A percentile compares a stretch with the other conserved stretches of the same genome.
These are phyloP conservation scores for Sorex araneus DNA, from an alignment of 2,113 vertebrate genomes.

Conservation along the genomic window DNA sequence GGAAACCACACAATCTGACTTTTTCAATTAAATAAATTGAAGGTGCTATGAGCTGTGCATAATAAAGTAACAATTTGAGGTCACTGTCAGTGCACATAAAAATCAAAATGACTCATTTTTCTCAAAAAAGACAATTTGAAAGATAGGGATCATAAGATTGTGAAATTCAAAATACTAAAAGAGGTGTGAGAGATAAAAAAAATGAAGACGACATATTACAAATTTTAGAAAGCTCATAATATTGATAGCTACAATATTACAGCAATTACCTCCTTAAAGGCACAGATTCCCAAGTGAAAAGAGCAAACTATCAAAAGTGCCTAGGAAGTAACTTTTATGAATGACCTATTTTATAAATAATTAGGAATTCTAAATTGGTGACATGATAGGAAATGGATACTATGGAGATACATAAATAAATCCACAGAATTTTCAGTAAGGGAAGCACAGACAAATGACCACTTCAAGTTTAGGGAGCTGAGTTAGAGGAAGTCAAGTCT, in stretches of 20 bases:
- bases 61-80: slow-evolving; percentile 65
- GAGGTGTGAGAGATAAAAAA: slow-evolving; percentile 53
- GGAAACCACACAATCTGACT: slow-evolving; percentile 58
- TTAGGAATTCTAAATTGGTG: not conserved
- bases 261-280: slow-evolving; percentile 1
- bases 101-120: slow-evolving; percentile 64
- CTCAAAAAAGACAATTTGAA: slow-evolving; percentile 69
- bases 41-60: slow-evolving; percentile 22
- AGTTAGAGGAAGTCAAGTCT: not conserved
- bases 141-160: slow-evolving; percentile 58
- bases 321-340: not conserved
- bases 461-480: not conserved
- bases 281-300: slow-evolving; percentile 31
- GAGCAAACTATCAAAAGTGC: not conserved
- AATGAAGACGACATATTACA: slow-evolving; percentile 54
- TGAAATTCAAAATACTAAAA: slow-evolving; percentile 41
- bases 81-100: slow-evolving; percentile 67
- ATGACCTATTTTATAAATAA: slow-evolving; percentile 18
- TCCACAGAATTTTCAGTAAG: not conserved
- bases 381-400: not conserved
- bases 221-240: slow-evolving; percentile 62
- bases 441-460: not conserved
- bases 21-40: slow-evolving; percentile 72
- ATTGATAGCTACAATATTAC: not conserved
- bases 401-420: not conserved